These are phyloP conservation scores for Trichopoda pennipes DNA, from an alignment of 2,888 invertebrate species.

Conservation along the genomic window DNA sequence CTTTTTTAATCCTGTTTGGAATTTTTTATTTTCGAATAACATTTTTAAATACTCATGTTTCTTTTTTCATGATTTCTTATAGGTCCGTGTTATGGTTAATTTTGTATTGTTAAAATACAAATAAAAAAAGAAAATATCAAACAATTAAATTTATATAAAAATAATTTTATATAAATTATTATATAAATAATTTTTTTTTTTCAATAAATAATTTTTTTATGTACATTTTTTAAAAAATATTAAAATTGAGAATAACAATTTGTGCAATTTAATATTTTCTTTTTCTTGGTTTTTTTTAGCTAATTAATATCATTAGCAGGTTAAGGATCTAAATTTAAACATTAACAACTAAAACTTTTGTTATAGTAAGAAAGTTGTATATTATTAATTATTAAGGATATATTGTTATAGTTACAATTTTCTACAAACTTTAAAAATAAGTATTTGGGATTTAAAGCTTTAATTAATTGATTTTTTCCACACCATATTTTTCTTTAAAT, in stretches of 20 bases:
- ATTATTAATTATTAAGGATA: too few relatives aligned
- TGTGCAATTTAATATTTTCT: constrained; percentile 80
- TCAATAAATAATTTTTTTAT: constrained; percentile 68
- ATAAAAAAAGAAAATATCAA: constrained; percentile 74
- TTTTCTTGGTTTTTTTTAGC: constrained; percentile 67
- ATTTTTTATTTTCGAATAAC: constrained; percentile 14
- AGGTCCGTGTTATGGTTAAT: constrained; percentile 63
- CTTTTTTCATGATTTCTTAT: constrained; percentile 68
- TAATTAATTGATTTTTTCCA: too few relatives aligned
- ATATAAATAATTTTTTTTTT: too few relatives aligned
- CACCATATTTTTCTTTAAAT: too few relatives aligned
- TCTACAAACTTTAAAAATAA: too few relatives aligned
- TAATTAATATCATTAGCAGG: constrained; percentile 26
- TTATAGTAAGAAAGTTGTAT: not conserved
- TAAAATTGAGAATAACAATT: constrained; percentile 81
- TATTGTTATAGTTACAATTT: too few relatives aligned
- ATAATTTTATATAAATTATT: too few relatives aligned
- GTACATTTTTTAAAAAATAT: constrained; percentile 75
- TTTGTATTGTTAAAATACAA: constrained; percentile 39
- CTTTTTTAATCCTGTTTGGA: constrained; percentile 22
- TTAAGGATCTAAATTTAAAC: not conserved
- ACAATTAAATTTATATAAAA: constrained; percentile 49
- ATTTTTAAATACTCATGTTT: constrained; percentile 68
- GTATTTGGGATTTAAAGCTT: too few relatives aligned
- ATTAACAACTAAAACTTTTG: not conserved